A percentile compares a stretch with the other conserved stretches of the same genome.
Evolutionary conservation across 2,888 invertebrate genomes (phyloP).

Genomic region (Malthinus flaveolus): DNA sequence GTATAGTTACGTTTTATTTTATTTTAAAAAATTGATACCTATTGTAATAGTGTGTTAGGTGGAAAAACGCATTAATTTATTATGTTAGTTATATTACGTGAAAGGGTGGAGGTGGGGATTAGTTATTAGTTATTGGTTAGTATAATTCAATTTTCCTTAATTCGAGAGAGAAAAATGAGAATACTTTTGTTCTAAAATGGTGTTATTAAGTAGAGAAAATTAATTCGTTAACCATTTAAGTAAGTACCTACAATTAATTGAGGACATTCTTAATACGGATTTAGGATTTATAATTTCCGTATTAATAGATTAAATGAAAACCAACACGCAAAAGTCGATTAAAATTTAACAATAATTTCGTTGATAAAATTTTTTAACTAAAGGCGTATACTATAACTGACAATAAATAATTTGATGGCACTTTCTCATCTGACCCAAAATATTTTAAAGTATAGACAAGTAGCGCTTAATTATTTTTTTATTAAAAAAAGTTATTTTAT

Average conservation of each 20-base stretch:
- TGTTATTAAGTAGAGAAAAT: not conserved
- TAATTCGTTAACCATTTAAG: not conserved
- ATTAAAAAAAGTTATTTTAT: not conserved
- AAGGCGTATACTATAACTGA: not conserved
- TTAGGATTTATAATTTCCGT: not conserved
- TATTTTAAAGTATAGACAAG: constrained; percentile 1
- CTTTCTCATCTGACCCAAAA: constrained; percentile 23
- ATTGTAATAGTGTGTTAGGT: too few species aligned
- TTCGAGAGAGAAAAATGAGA: constrained; percentile 1
- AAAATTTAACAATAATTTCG: not conserved
- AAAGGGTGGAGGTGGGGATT: not conserved
- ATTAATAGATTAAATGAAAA: not conserved
- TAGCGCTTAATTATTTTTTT: not conserved
- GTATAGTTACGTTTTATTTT: too few species aligned
- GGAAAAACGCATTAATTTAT: too few species aligned
- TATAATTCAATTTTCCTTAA: not conserved
- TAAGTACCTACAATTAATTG: not conserved
- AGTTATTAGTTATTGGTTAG: not conserved
- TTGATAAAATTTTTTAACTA: not conserved
- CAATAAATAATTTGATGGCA: constrained; percentile 17
- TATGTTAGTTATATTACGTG: too few species aligned
- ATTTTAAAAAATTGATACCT: too few species aligned
- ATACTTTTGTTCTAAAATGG: not conserved
- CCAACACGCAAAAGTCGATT: not conserved
- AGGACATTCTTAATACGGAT: not conserved